Evolutionary conservation across 2,797 vertebrate genomes (phyloP), one percentile per base, ranked within the genome.

Genomic region (Sternarchorhynchus goeldii): DNA sequence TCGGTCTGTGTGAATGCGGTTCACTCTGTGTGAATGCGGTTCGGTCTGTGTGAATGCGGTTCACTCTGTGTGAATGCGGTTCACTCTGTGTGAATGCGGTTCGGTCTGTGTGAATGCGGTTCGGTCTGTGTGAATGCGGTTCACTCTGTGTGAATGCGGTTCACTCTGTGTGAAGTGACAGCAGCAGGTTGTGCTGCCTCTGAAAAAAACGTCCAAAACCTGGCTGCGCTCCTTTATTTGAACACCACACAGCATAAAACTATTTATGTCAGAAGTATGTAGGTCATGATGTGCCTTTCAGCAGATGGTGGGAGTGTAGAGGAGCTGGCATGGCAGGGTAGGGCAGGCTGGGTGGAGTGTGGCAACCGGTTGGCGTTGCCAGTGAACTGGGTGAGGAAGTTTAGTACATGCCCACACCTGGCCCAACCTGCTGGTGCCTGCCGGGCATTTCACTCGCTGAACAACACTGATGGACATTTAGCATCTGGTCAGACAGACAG

Each of bases 231-330:
- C 20, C 20, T 14, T 16, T 29, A 6, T 29, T 29, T 6, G 20
- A 68, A 45, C 36, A 3, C 63, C 2, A 1, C 31, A 16, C 17
- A 17, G 18, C 10, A 4, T 50, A 20, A 29, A 70, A 55, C 2
- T 32, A 70, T 70, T 29, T 21, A 56, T 45, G 45, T 70, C 50
- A 55, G 45, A 55, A 14, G 45, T 69, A 31, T 69, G 10, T 69
- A 69, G 66, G 66, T 69, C 41, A 69, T 25, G 66, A 1, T 69
- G 41, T 69, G 50, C 67, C 67, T 17, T 45, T 53, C 67, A n/a
- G 50, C 16, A 25, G 29, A 18, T 17, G 17, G 20, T 53, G 16
- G 2, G 12, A 50, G 65, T n/a, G 45, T 32, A 32, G 55, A 4
- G 3, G 17, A 32, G 25, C 50, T 21, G 17, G 16, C 45, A 21